Evolutionary conservation across 2,888 invertebrate genomes (phyloP).

Genomic region (Prionchulus punctatus): DNA sequence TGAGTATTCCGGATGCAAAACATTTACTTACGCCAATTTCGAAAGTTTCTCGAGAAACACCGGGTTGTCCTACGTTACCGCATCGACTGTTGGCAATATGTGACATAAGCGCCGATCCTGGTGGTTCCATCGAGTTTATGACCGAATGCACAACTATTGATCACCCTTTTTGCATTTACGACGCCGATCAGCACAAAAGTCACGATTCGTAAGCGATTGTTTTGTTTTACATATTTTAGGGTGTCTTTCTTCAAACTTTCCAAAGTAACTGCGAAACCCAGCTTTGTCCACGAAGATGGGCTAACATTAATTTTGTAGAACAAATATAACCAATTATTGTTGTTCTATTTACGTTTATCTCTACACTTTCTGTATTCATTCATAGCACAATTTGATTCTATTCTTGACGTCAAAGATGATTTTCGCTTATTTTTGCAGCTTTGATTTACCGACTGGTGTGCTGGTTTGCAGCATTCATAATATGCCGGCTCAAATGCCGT

Average conservation of each 20-base stretch:
- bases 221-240: no score
- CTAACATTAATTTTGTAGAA: no score
- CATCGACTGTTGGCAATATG: slow-evolving; percentile 67
- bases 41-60: background rate
- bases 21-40: slow-evolving; percentile 45
- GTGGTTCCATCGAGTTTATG: slow-evolving; percentile 94
- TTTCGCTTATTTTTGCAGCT: background rate
- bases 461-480: slow-evolving; percentile 94
- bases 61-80: background rate
- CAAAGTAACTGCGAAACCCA: no score
- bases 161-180: slow-evolving; percentile 88
- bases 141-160: slow-evolving; percentile 96
- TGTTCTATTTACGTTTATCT: no score
- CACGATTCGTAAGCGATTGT: slow-evolving; percentile 52
- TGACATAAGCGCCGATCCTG: slow-evolving; percentile 93
- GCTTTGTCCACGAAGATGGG: no score
- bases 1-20: slow-evolving; percentile 92
- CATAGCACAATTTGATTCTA: background rate
- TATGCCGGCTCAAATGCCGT: slow-evolving; percentile 92
- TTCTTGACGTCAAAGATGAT: no score
- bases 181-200: slow-evolving; percentile 87
- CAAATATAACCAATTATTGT: no score
- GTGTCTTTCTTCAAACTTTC: no score
- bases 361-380: background rate
- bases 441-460: slow-evolving; percentile 47